These are phyloP conservation scores for Drosophila paranaensis DNA, from an alignment of 2,888 invertebrate species.

Conservation along the genomic window DNA sequence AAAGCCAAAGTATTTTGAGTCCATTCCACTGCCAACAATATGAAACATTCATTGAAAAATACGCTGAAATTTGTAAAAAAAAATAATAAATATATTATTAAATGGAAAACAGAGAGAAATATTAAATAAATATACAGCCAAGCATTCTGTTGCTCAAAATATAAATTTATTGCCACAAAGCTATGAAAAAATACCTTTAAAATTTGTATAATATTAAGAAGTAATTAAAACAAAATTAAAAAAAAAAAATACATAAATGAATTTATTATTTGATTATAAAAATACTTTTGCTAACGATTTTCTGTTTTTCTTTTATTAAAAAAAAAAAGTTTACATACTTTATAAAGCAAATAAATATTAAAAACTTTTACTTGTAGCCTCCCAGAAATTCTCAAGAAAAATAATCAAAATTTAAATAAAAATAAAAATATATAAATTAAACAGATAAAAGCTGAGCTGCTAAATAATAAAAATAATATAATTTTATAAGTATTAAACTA, in stretches of 20 bases:
- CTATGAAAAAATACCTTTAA: not conserved
- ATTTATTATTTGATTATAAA: no score
- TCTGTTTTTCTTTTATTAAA: no score
- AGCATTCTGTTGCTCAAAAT: not conserved
- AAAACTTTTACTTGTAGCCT: no score
- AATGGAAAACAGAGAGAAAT: not conserved
- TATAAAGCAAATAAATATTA: no score
- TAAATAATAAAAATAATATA: not conserved
- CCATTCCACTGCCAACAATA: slow-evolving; percentile 32
- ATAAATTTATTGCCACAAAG: not conserved
- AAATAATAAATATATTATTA: no score
- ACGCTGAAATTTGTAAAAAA: not conserved
- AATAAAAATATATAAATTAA: no score
- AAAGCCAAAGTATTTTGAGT: slow-evolving; percentile 9
- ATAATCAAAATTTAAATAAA: no score
- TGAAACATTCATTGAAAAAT: slow-evolving; percentile 3
- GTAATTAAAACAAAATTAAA: not conserved
- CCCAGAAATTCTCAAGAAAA: no score
- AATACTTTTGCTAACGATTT: no score
- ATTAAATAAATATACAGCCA: not conserved
- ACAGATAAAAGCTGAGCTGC: no score
- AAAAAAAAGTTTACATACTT: no score
- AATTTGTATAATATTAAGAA: not conserved
- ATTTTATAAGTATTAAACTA: no score
- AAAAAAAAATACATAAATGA: not conserved